Percentiles rank a stretch among this genome's conserved stretches.
Evolutionary conservation across 2,113 vertebrate genomes (phyloP).

Genomic region (Athene cunicularia): DNA sequence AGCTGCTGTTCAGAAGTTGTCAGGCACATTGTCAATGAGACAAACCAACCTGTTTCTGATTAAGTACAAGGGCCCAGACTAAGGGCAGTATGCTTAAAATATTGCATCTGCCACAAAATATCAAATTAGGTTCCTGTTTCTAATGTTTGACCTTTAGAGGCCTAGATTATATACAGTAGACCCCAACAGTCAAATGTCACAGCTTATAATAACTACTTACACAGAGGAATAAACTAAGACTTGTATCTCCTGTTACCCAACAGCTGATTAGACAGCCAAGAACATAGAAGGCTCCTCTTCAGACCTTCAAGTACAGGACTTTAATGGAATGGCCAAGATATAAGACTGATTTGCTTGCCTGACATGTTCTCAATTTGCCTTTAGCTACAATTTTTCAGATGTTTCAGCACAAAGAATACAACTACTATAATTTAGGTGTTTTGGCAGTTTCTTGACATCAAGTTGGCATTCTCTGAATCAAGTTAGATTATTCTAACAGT

Average conservation of each 20-base stretch:
- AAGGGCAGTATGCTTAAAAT: not conserved
- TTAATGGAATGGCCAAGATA: not conserved
- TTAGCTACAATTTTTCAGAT: not conserved
- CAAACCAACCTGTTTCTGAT: not conserved
- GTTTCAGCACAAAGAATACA: not conserved
- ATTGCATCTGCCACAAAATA: not conserved
- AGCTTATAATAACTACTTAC: conserved; percentile 68
- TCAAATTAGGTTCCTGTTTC: not conserved
- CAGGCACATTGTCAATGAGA: not conserved
- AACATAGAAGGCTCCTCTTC: not conserved
- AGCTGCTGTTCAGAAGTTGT: not conserved
- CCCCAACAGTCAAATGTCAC: conserved; percentile 64
- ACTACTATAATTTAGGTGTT: not conserved
- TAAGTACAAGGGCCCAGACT: not conserved
- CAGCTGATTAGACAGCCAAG: conserved; percentile 20
- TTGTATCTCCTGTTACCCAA: conserved; percentile 51
- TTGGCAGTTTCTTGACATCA: not conserved
- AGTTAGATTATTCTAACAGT: not conserved
- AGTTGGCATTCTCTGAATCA: not conserved
- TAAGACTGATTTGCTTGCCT: not conserved
- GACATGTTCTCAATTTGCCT: not conserved
- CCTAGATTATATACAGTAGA: not conserved
- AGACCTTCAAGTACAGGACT: not conserved
- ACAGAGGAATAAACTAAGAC: not conserved
- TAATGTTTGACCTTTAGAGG: conserved; percentile 60